These are phyloP conservation scores for Pseudorasbora parva DNA, from an alignment of 2,113 vertebrate species.

Conservation along the genomic window DNA sequence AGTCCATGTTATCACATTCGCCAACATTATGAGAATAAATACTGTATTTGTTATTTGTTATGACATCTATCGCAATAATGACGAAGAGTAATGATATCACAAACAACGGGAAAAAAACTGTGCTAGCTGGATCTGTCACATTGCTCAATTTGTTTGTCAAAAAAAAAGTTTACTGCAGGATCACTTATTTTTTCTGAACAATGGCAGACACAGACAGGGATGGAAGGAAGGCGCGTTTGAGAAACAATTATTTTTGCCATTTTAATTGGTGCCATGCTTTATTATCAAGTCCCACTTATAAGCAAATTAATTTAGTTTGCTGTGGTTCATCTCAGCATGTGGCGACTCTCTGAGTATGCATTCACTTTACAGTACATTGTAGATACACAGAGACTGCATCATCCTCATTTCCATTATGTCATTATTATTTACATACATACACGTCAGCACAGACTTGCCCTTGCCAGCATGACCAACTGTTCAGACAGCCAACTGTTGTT, in stretches of 20 bases:
- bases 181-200: neutral
- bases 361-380: neutral
- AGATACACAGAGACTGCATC: neutral
- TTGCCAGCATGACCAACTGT: slow-evolving; percentile 40
- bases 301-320: neutral
- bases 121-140: neutral
- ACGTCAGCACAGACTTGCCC: slow-evolving; percentile 16
- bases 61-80: neutral
- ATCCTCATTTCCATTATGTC: slow-evolving; percentile 24
- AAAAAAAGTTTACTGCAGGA: neutral
- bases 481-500: slow-evolving; percentile 50
- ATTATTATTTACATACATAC: slow-evolving; percentile 28
- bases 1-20: neutral
- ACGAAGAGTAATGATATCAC: neutral
- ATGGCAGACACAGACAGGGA: neutral
- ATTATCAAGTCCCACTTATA: neutral
- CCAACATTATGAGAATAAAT: neutral
- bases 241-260: neutral
- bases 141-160: neutral
- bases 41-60: neutral
- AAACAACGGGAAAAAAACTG: neutral
- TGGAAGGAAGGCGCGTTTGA: too few relatives aligned
- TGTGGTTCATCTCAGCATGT: neutral
- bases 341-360: neutral
- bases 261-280: neutral